Percentiles rank a stretch among this genome's conserved stretches.
Conservation (phyloP, 2,113 vertebrate species). For the Xenus cinereus region DNA sequence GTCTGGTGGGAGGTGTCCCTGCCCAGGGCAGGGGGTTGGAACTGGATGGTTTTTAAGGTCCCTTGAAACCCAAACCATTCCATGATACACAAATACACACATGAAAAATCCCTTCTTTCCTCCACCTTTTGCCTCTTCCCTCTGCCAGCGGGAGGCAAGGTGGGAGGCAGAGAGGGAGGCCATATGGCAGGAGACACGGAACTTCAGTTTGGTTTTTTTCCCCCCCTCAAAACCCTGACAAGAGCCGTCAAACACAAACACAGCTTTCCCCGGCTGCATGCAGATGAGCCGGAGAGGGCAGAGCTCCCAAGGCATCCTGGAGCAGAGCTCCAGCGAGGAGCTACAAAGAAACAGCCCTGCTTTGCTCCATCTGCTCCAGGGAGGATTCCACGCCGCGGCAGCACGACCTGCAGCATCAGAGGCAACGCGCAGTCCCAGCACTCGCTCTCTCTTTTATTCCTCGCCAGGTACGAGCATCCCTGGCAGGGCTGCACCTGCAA, state of each 20-base stretch:
- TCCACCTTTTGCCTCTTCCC: background rate
- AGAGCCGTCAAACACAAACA: rapidly evolving
- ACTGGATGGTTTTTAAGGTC: background rate
- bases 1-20: background rate
- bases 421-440: background rate
- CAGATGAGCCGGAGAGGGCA: background rate
- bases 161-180: background rate
- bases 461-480: background rate
- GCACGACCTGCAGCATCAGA: rapidly evolving
- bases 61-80: background rate
- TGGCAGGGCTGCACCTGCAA: background rate
- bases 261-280: background rate
- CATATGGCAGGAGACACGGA: background rate
- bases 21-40: background rate
- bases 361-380: background rate
- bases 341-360: background rate
- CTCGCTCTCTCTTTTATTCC: background rate
- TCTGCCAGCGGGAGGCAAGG: background rate
- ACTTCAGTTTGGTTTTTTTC: background rate
- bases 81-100: background rate
- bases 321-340: too few relatives aligned
- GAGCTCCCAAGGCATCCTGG: background rate
- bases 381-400: background rate
- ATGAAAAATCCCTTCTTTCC: background rate
- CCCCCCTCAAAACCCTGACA: background rate